Base-by-base conservation (phyloP, 2,113 vertebrate genomes). In the Amphiprion ocellaris region DNA sequence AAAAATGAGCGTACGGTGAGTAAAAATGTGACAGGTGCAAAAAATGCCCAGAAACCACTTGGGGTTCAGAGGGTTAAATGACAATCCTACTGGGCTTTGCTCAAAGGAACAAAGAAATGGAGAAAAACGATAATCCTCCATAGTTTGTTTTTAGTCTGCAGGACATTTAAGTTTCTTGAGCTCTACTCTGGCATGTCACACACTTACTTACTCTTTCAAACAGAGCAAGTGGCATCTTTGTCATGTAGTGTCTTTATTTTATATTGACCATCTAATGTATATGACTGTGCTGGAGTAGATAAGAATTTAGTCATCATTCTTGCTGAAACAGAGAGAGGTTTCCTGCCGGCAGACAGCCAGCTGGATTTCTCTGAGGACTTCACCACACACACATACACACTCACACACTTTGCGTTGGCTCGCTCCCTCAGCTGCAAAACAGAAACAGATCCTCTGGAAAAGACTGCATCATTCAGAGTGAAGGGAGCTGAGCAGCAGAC, bases 381-480 rank as follows among this genome's bases (percentile, higher is more conserved):
- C 59, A 71, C 61, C 77, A 69, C 69, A 78, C 73, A 69, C 74
- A 62, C 74, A 69, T 37, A 72, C 46, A 72, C 77, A 67, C 62
- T 28, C 39, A 67, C 46, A 33, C 50, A 30, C 55, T 70, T 77
- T 84, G 71, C 65, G 62, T 83, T 86, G 74, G 77, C 79, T 71
- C 14, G 2, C 44, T 65, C 39, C 66, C 50, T 81, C 79, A 55
- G 75, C 67, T 85, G 75, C 67, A 89, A 91, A 90, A 85, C 81
- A 84, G 87, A 90, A 90, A 83, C 90, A 89, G 89, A 90, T 77
- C 77, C 50, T 74, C 79, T 89, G 86, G 83, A 90, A 90, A 85
- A 90, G 81, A 73, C 75, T 58, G 82, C 79, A 82, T 90, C 86
- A 89, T 72, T 47, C 74, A 83, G 56, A 73, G 64, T 46, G 66